Conservation (phyloP, 2,113 vertebrate genomes). For the Crypturellus undulatus region DNA sequence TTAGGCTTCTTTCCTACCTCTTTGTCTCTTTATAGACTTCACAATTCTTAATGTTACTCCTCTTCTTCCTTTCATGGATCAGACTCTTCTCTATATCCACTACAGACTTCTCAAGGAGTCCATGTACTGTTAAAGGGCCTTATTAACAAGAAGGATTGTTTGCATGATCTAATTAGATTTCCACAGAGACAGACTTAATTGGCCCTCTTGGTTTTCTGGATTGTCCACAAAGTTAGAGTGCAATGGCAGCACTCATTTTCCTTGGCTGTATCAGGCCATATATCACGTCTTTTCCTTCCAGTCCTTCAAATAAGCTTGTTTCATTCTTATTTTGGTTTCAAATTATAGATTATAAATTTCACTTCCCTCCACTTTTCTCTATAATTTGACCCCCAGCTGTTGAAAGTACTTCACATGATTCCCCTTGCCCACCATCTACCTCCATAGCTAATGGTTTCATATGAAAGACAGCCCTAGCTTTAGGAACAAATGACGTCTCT, state of each 20-base stretch:
- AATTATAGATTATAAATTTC: slow-evolving; percentile 76
- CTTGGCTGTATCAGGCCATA: slow-evolving; percentile 53
- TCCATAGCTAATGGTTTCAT: slow-evolving; percentile 13
- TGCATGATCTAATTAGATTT: slow-evolving; percentile 61
- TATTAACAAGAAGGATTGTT: slow-evolving; percentile 47
- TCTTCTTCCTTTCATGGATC: background rate
- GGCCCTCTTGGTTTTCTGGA: slow-evolving; percentile 51
- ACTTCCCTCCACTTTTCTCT: slow-evolving; percentile 58
- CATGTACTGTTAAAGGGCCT: background rate
- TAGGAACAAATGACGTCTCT: slow-evolving; percentile 56
- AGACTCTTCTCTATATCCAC: slow-evolving; percentile 4
- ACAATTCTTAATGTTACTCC: background rate
- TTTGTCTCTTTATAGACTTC: background rate
- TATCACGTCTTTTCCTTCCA: slow-evolving; percentile 62
- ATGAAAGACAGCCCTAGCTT: slow-evolving; percentile 38
- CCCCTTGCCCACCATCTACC: slow-evolving; percentile 12
- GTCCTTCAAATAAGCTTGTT: slow-evolving; percentile 45
- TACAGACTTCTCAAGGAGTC: background rate
- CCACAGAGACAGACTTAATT: slow-evolving; percentile 61
- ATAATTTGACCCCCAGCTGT: slow-evolving; percentile 68
- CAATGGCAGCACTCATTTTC: slow-evolving; percentile 68
- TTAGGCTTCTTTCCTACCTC: background rate
- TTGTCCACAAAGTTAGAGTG: slow-evolving; percentile 55
- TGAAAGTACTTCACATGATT: slow-evolving; percentile 51
- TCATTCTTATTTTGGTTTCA: slow-evolving; percentile 64